phyloP scores from a whole-genome alignment of 2,888 invertebrate genomes.

The Ryuthela nishihirai region DNA sequence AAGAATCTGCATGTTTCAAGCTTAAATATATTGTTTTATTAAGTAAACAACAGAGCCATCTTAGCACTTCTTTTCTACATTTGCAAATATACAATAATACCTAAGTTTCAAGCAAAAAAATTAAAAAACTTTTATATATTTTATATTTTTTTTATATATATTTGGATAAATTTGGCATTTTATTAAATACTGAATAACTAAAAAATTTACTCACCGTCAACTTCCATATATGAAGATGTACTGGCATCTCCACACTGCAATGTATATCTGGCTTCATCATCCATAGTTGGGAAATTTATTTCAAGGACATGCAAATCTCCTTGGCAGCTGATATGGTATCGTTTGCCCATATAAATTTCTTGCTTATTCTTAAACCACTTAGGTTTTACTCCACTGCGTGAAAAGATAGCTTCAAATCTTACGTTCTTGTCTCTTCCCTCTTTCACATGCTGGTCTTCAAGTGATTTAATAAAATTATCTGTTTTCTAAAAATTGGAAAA shows the following conservation, averaged over 20 bases:
- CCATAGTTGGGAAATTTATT: conserved; percentile 85
- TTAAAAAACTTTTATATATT: too few relatives aligned
- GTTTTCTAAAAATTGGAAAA: conserved; percentile 80
- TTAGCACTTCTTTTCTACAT: too few relatives aligned
- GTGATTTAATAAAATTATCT: conserved; percentile 88
- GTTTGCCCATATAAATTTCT: conserved; percentile 93
- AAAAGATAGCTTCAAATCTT: conserved; percentile 88
- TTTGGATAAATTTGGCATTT: too few relatives aligned
- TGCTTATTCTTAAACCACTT: conserved; percentile 70
- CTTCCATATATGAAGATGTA: conserved; percentile 86
- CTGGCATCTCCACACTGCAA: conserved; percentile 88
- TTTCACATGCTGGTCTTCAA: conserved; percentile 89
- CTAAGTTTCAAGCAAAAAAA: too few relatives aligned
- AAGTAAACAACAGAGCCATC: too few relatives aligned
- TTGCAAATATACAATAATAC: too few relatives aligned
- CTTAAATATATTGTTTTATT: too few relatives aligned
- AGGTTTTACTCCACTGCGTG: conserved; percentile 63
- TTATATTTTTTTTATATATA: too few relatives aligned
- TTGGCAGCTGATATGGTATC: conserved; percentile 92
- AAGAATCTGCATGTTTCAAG: too few relatives aligned
- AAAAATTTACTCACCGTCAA: conserved; percentile 59
- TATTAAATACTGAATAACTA: not conserved
- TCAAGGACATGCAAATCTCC: conserved; percentile 86
- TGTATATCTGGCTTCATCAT: conserved; percentile 95
- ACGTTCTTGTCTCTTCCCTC: conserved; percentile 96